Conservation (phyloP, 37 sponge, comb jelly and placozoan genomes). For the Aplysina aerophoba region DNA sequence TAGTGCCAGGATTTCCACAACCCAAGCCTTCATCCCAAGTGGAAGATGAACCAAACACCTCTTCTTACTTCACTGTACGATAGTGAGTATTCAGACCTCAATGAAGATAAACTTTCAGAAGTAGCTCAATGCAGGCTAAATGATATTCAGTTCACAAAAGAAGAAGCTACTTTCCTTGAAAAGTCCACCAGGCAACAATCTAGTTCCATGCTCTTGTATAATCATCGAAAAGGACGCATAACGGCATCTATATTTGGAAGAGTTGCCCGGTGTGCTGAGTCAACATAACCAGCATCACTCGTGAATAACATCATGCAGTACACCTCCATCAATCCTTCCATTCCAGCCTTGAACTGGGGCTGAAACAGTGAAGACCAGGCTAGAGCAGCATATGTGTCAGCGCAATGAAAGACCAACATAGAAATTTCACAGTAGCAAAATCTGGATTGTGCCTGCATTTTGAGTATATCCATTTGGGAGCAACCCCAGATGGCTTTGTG, state of each 20-base stretch:
- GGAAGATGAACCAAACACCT: not conserved
- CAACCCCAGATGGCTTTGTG: too few species aligned
- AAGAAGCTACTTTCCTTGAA: conserved; percentile 7
- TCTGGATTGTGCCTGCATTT: too few species aligned
- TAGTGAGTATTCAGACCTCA: not conserved
- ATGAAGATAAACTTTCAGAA: too few species aligned
- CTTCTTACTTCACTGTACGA: conserved; percentile 1
- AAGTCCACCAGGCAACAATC: not conserved
- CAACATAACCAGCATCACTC: not conserved
- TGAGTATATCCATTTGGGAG: too few species aligned
- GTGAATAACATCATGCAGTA: conserved; percentile 20
- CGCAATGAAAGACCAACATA: not conserved
- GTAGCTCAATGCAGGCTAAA: too few species aligned
- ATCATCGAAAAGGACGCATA: not conserved
- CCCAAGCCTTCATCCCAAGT: not conserved
- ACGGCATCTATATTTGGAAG: too few species aligned
- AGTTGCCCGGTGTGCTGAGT: too few species aligned
- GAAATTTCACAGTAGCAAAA: too few species aligned
- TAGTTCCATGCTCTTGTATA: not conserved
- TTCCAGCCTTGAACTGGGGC: conserved; percentile 30
- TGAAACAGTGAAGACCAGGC: not conserved
- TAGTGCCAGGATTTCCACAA: too few species aligned
- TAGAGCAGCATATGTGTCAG: not conserved
- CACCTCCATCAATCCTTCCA: not conserved
- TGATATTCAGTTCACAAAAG: too few species aligned